These are phyloP conservation scores for Drosophila auraria DNA, from an alignment of 1,140 invertebrate genomes.

Conservation along the genomic window DNA sequence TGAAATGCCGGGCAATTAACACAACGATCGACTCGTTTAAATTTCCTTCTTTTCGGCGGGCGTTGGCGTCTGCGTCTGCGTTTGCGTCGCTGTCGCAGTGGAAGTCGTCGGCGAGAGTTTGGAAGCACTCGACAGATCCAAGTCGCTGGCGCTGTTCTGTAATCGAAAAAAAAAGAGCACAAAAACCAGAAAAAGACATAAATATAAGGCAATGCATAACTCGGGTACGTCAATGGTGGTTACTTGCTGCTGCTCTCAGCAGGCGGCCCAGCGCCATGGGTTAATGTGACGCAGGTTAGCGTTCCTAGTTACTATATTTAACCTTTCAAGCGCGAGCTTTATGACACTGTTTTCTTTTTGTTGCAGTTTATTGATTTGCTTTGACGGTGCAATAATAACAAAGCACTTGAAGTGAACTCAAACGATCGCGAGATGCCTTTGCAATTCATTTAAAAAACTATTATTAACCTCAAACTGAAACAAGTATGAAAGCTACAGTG, in stretches of 20 bases:
- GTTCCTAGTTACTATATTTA: background rate
- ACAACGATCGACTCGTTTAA: slow-evolving; percentile 41
- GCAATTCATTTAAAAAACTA: background rate
- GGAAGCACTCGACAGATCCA: slow-evolving; percentile 55
- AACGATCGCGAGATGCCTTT: background rate
- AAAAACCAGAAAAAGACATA: background rate
- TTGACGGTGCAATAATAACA: background rate
- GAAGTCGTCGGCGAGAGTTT: slow-evolving; percentile 27
- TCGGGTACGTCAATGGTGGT: background rate
- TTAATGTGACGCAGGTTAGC: slow-evolving; percentile 1
- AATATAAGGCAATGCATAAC: background rate
- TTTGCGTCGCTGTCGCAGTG: slow-evolving; percentile 19
- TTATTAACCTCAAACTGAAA: background rate
- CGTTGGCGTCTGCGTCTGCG: slow-evolving; percentile 15
- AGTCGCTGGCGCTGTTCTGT: slow-evolving; percentile 73
- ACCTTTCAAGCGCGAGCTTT: background rate
- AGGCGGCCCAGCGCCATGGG: background rate
- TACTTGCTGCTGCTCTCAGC: background rate
- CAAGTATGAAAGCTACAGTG: too few relatives aligned
- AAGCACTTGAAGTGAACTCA: background rate
- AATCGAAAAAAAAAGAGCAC: background rate
- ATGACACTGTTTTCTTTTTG: background rate
- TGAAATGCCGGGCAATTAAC: slow-evolving; percentile 50
- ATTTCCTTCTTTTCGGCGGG: slow-evolving; percentile 65
- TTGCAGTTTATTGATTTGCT: background rate